A percentile compares a stretch with the other conserved stretches of the same genome.
Evolutionary conservation across 2,797 vertebrate genomes (phyloP).

Genomic region (Pipistrellus nathusii): DNA sequence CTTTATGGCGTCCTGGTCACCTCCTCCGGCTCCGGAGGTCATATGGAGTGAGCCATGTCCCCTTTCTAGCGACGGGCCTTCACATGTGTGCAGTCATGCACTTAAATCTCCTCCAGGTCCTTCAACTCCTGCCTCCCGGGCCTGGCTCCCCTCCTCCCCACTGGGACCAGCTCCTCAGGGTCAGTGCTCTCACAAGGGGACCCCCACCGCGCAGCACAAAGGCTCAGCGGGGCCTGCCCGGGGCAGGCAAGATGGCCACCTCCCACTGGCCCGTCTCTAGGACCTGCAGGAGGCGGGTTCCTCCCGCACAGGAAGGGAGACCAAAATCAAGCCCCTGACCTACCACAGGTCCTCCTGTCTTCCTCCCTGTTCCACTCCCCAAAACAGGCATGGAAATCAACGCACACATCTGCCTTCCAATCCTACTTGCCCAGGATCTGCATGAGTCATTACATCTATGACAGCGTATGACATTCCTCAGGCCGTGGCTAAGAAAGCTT

Average conservation of each 20-base stretch:
- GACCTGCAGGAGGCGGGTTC: not conserved
- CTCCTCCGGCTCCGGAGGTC: not conserved
- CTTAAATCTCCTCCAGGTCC: not conserved
- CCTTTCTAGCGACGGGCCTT: not conserved
- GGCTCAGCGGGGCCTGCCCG: not conserved
- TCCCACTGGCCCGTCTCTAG: not conserved
- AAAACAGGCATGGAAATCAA: not conserved
- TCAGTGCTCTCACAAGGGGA: not conserved
- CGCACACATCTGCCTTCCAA: slow-evolving; percentile 1
- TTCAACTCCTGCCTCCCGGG: not conserved
- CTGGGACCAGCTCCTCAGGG: not conserved
- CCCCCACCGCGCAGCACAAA: not conserved
- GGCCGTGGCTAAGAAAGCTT: not conserved
- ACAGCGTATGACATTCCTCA: not conserved
- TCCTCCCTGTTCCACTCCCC: not conserved
- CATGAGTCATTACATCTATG: not conserved
- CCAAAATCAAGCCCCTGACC: not conserved
- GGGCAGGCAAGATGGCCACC: not conserved
- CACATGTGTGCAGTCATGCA: not conserved
- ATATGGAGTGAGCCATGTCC: not conserved
- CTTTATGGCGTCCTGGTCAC: not conserved
- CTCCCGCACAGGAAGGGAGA: not conserved
- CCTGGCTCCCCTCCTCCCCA: not conserved
- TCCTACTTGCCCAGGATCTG: not conserved
- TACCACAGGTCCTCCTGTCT: not conserved